Base-by-base conservation (phyloP, 2,113 vertebrate species). In the Callipepla californica region DNA sequence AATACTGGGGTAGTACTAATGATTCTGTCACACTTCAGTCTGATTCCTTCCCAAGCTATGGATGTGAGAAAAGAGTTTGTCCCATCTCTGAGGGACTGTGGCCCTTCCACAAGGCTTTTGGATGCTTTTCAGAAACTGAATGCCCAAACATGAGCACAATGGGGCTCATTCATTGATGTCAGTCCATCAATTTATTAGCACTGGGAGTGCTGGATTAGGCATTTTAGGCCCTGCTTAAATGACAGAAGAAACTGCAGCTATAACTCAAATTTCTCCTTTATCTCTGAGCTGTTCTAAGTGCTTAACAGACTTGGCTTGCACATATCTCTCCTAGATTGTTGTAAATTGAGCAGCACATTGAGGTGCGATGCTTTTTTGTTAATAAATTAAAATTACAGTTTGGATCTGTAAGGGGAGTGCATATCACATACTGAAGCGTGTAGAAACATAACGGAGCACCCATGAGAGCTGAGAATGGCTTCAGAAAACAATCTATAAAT, bases 401-500 rank as follows among this genome's bases (percentile, higher is more conserved):
- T 58, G 58, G 63, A 74, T 94, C 88, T 95, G 8, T 91, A 78
- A 72, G 28, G 38, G 51, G 68, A 92, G 61, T 83, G 67, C 73
- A 38, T 72, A 76, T 58, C 89, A 59, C 84, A 80, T 77, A 93
- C 45, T 83, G 63, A 63, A 83, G 81, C 67, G 36, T 0, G 80
- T 16, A 42, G 81, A 85, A 85, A 89, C 74, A 74, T 44, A 81
- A 58, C n/a, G 47, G 51, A 66, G 38, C 34, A 67, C 68, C 55
- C 28, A 3, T 12, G 53, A 90, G 79, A 91, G 62, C 47, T 7
- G 55, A 87, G 66, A 92, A 80, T 87, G 79, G n/a, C 89, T 96
- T 95, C 66, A 63, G 85, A 90, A 95, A 91, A 85, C 80, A 89
- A 92, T 91, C 90, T 86, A 92, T 86, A 91, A 85, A 92, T 53